Evolutionary conservation across 2,797 vertebrate species (phyloP).

Genomic region (Florisuga fusca): DNA sequence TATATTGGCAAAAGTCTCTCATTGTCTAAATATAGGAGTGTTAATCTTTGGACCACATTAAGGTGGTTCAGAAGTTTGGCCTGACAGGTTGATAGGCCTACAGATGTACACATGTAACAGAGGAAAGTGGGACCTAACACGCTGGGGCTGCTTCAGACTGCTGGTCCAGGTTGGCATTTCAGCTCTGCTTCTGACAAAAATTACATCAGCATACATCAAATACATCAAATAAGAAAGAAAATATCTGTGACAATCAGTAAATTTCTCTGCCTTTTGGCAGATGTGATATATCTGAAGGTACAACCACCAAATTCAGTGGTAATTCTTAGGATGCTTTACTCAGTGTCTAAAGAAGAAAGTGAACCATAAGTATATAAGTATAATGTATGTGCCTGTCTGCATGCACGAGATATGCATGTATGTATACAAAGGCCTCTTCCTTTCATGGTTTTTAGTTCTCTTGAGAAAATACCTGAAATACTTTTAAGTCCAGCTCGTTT

Average conservation of each 20-base stretch:
- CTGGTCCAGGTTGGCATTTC: neutral
- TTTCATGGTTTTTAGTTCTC: neutral
- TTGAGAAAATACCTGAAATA: neutral
- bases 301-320: neutral
- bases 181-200: conserved; percentile 11
- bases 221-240: neutral
- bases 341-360: neutral
- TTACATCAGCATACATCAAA: conserved; percentile 17
- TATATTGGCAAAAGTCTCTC: conserved; percentile 40
- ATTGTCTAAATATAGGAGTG: conserved; percentile 28
- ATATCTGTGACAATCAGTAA: neutral
- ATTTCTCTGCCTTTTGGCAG: neutral
- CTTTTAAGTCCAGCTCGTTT: neutral
- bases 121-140: neutral
- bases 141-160: neutral
- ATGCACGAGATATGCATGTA: accelerated
- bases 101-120: neutral
- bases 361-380: neutral
- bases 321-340: neutral
- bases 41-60: conserved; percentile 49
- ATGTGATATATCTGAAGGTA: neutral
- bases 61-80: conserved; percentile 31
- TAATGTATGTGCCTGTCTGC: neutral
- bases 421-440: neutral
- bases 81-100: neutral